Evolutionary conservation across 2,888 invertebrate genomes (phyloP).

Genomic region (Ligdia adustata): DNA sequence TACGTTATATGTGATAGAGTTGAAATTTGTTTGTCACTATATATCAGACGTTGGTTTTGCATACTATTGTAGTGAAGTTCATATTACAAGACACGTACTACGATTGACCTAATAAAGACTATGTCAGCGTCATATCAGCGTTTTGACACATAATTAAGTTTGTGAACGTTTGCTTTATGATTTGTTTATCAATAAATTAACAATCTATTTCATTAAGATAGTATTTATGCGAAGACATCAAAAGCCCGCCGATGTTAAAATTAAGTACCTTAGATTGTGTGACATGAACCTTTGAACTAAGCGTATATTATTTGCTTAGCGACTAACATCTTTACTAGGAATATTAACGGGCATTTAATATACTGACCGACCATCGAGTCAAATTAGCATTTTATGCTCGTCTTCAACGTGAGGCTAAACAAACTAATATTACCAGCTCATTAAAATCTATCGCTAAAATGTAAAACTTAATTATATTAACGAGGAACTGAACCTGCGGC

Average conservation of each 20-base stretch:
- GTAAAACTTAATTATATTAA: no score
- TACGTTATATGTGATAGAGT: constrained; percentile 9
- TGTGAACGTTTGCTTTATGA: constrained; percentile 51
- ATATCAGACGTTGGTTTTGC: constrained; percentile 11
- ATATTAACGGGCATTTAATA: constrained; percentile 5
- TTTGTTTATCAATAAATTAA: constrained; percentile 52
- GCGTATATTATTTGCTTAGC: constrained; percentile 4
- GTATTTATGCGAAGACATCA: constrained; percentile 20
- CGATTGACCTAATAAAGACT: constrained; percentile 65
- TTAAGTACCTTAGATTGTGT: constrained; percentile 16
- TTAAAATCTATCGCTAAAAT: no score
- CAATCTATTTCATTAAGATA: constrained; percentile 27
- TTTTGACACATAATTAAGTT: constrained; percentile 61
- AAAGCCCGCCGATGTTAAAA: constrained; percentile 20
- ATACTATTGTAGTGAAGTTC: constrained; percentile 44
- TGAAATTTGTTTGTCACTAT: constrained; percentile 11
- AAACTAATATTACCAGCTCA: no score
- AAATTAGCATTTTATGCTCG: constrained; percentile 2
- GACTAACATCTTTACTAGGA: constrained; percentile 7
- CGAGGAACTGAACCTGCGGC: no score
- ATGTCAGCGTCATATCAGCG: constrained; percentile 59
- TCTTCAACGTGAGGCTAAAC: not conserved
- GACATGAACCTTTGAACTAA: constrained; percentile 18
- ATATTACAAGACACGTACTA: constrained; percentile 57
- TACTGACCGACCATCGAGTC: constrained; percentile 28